These are phyloP conservation scores for Cryptotermes secundus DNA, from an alignment of 1,140 invertebrate genomes.

Conservation along the genomic window DNA sequence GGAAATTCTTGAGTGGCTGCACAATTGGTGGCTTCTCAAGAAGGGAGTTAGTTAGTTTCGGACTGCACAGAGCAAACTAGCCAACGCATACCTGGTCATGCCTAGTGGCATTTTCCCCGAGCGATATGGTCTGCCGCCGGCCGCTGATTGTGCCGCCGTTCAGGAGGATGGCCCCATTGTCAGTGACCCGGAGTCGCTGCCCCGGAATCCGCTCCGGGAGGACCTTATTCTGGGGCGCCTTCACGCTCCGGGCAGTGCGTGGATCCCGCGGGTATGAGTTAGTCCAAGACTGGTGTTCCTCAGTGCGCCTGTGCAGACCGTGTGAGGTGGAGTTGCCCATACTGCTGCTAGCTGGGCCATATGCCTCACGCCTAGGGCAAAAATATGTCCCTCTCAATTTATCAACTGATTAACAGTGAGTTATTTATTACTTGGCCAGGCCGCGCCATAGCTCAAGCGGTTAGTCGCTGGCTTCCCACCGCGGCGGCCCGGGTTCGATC, in stretches of 20 bases:
- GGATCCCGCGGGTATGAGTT: conserved; percentile 38
- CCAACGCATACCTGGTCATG: background rate
- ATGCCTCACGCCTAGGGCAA: background rate
- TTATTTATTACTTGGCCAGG: too few species aligned
- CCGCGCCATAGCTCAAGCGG: too few species aligned
- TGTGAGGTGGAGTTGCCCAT: conserved; percentile 37
- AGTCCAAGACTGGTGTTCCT: background rate
- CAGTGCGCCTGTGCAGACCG: background rate
- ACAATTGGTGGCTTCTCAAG: too few species aligned
- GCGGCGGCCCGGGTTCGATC: too few species aligned
- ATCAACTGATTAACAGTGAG: too few species aligned
- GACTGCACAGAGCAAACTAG: too few species aligned
- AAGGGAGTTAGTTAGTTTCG: too few species aligned
- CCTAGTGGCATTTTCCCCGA: background rate
- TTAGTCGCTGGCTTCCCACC: too few species aligned
- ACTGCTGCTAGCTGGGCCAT: background rate
- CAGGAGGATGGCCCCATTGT: conserved; percentile 76
- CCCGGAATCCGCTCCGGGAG: conserved; percentile 62
- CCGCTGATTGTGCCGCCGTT: conserved; percentile 76
- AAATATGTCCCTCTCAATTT: too few species aligned
- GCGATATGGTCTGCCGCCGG: conserved; percentile 43
- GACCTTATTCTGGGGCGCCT: conserved; percentile 58
- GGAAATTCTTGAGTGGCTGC: too few species aligned
- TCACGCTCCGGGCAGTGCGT: conserved; percentile 43
- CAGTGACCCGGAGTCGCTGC: conserved; percentile 64